phyloP scores from a whole-genome alignment of 2,113 vertebrate species.

The Neolamprologus sp. region DNA sequence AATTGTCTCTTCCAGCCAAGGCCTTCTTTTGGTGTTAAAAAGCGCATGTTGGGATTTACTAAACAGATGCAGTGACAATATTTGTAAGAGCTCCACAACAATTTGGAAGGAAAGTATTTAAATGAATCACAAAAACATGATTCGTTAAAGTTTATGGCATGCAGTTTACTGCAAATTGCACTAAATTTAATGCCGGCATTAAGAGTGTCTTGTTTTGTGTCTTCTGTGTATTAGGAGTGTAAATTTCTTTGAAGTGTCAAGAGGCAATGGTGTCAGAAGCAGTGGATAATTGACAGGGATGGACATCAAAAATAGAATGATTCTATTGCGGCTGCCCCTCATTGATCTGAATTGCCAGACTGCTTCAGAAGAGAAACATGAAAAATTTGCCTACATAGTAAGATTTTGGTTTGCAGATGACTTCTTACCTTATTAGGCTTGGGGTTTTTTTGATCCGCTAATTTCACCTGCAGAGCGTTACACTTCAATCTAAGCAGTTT shows the following conservation, averaged over 20 bases:
- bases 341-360: neutral
- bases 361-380: neutral
- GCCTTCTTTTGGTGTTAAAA: neutral
- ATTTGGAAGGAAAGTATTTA: neutral
- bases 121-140: neutral
- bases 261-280: neutral
- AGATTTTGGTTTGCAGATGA: neutral
- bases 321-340: neutral
- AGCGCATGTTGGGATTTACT: neutral
- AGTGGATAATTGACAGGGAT: neutral
- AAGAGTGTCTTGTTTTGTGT: neutral
- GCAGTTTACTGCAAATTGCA: neutral
- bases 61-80: neutral
- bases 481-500: neutral
- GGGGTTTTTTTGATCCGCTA: neutral
- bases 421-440: neutral
- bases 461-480: neutral
- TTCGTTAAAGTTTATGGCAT: neutral
- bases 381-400: neutral
- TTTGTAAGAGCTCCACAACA: neutral
- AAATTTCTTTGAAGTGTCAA: neutral
- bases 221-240: neutral
- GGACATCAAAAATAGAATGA: neutral
- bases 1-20: neutral
- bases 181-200: neutral